Evolutionary conservation across 2,113 vertebrate species (phyloP), one percentile per base, ranked within the genome.

Genomic region (Thinocorus orbignyianus): DNA sequence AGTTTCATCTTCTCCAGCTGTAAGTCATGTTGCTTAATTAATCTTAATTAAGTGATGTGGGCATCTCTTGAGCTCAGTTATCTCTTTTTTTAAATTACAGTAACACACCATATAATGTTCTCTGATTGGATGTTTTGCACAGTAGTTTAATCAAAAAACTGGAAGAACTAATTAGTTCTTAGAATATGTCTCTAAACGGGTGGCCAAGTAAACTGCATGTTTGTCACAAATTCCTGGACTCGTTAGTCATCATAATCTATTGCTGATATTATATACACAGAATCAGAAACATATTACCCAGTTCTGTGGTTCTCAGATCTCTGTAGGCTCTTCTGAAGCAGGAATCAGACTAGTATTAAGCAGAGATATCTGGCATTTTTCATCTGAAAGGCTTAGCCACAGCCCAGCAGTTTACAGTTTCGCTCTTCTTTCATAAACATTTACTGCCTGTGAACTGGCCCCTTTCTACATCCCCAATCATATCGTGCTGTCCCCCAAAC

Each of bases 11-110:
- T 92, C 73, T 79, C 91, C 95, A 94, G 92, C 92, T 96, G 90
- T 86, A 96, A 93, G 87, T 95, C 87, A 66, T 28, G 65, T 41
- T 78, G 80, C 64, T 86, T 97, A 97, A 96, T 97, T 97, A 95
- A 93, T 95, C 94, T 74, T 92, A 95, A 96, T 97, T 91, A 96
- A 94, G 71, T 81, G 83, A 70, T 94, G 84, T 8, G 28, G 85
- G 90, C 92, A 94, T 94, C 71, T 93, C 94, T 92, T 2, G 10
- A 97, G 93, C 91, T 91, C 91, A 69, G 64, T 81, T 93, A 86
- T 93, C 73, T 93, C 57, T 92, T 92, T 81, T 62, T 94, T 96
- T 93, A 95, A 95, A 95, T 97, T 94, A 79, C 81, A 70, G 60
- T 76, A 81, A 88, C 70, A 70, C 74, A 60, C 77, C 81, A 60